A percentile compares a stretch with the other conserved stretches of the same genome.
Conservation (phyloP, 2,113 vertebrate species). For the Mesoclemmys tuberculata region DNA sequence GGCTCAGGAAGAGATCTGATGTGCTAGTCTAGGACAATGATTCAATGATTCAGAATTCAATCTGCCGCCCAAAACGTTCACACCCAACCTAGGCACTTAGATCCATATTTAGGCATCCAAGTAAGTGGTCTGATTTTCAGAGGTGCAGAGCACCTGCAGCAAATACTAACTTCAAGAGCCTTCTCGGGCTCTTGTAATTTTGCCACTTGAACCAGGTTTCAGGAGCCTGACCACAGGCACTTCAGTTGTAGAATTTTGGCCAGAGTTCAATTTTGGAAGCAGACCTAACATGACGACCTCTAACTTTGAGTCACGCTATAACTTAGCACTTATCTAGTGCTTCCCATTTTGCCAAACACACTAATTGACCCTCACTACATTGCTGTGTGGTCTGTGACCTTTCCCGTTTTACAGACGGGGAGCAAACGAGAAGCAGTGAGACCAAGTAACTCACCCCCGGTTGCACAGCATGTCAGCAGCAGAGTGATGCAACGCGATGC, state of each 20-base stretch:
- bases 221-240: conserved; percentile 47
- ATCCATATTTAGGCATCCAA: accelerated
- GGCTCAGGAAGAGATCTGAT: neutral
- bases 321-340: neutral
- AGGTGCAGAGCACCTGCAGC: neutral
- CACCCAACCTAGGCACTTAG: neutral
- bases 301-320: neutral
- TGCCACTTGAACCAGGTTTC: conserved; percentile 3
- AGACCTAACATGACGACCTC: neutral
- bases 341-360: neutral
- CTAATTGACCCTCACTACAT: neutral
- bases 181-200: conserved; percentile 5
- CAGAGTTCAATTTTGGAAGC: neutral
- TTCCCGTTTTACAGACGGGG: neutral
- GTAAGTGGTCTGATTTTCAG: neutral
- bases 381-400: neutral
- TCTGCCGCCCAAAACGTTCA: neutral
- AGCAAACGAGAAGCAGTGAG: neutral
- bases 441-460: neutral
- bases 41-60: neutral
- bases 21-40: too few species aligned
- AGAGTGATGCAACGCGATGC: neutral
- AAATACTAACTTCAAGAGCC: neutral
- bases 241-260: conserved; percentile 13
- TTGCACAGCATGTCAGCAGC: neutral